Evolutionary conservation across 2,797 vertebrate genomes (phyloP).

Genomic region (Threskiornis aethiopicus): DNA sequence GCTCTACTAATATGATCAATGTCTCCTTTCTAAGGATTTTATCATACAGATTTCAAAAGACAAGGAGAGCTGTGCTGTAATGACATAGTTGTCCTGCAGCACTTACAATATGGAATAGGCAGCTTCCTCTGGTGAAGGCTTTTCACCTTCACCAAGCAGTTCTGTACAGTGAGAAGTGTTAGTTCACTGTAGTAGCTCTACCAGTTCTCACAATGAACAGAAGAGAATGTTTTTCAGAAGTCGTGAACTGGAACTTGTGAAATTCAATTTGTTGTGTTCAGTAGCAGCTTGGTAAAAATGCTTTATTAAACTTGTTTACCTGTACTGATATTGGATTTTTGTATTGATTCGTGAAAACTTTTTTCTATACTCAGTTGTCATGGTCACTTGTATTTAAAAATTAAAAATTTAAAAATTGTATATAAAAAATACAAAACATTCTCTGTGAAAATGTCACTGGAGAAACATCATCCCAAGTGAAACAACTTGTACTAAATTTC

Average conservation of each 20-base stretch:
- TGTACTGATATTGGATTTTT: neutral
- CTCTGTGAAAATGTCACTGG: neutral
- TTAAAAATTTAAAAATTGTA: neutral
- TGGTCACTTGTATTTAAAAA: neutral
- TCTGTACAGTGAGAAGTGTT: neutral
- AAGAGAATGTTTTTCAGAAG: neutral
- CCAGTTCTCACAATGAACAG: neutral
- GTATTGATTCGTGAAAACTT: neutral
- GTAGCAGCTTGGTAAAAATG: neutral
- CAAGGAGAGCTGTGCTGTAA: neutral
- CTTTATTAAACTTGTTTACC: neutral
- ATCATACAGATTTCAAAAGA: neutral
- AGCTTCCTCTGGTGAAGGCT: neutral
- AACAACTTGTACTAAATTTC: neutral
- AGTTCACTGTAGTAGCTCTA: neutral
- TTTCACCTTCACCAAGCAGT: neutral
- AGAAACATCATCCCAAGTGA: neutral
- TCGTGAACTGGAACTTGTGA: neutral
- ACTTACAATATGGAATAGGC: neutral
- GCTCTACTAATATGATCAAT: neutral
- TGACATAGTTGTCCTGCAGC: neutral
- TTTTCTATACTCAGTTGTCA: neutral
- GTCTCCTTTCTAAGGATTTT: neutral
- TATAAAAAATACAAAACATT: fast-evolving
- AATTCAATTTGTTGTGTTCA: neutral